Conservation (phyloP, 2,888 invertebrate species). For the Aproaerema taeniolella region DNA sequence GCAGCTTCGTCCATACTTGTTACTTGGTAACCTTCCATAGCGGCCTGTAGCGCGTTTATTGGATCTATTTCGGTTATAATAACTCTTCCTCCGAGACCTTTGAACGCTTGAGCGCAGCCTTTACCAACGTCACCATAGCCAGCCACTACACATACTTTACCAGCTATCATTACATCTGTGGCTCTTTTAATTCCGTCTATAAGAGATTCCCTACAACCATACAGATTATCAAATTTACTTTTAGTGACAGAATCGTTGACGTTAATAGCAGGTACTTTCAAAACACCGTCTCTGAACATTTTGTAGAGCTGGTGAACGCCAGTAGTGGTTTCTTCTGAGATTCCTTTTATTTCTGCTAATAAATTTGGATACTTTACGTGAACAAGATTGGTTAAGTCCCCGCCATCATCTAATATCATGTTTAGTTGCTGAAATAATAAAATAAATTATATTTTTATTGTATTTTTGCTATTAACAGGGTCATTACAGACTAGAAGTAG, state of each 20-base stretch:
- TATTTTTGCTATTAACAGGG: too few relatives aligned
- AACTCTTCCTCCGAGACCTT: slow-evolving; percentile 97
- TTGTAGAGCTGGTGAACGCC: slow-evolving; percentile 99
- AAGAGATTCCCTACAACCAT: slow-evolving; percentile 98
- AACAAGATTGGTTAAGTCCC: slow-evolving; percentile 97
- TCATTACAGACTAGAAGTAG: too few relatives aligned
- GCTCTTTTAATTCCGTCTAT: slow-evolving; percentile 99
- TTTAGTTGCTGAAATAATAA: slow-evolving; percentile 95
- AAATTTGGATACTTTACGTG: slow-evolving; percentile 94
- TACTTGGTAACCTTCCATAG: slow-evolving; percentile 98
- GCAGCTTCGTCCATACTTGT: slow-evolving; percentile 98
- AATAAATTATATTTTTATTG: too few relatives aligned
- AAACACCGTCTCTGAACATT: slow-evolving; percentile 90
- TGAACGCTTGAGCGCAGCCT: slow-evolving; percentile 96
- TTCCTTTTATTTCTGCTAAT: slow-evolving; percentile 87
- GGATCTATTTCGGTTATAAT: slow-evolving; percentile 99
- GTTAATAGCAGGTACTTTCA: slow-evolving; percentile 97
- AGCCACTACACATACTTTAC: slow-evolving; percentile 98
- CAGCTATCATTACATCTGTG: slow-evolving; percentile 99
- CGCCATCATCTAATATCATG: slow-evolving; percentile 99
- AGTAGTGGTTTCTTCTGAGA: slow-evolving; percentile 99
- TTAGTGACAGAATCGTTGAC: slow-evolving; percentile 99
- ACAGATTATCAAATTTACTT: slow-evolving; percentile 99
- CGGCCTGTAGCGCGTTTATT: slow-evolving; percentile 97
- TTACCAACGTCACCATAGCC: slow-evolving; percentile 99